Conservation (phyloP, 2,888 invertebrate species). For the Tipula unca region DNA sequence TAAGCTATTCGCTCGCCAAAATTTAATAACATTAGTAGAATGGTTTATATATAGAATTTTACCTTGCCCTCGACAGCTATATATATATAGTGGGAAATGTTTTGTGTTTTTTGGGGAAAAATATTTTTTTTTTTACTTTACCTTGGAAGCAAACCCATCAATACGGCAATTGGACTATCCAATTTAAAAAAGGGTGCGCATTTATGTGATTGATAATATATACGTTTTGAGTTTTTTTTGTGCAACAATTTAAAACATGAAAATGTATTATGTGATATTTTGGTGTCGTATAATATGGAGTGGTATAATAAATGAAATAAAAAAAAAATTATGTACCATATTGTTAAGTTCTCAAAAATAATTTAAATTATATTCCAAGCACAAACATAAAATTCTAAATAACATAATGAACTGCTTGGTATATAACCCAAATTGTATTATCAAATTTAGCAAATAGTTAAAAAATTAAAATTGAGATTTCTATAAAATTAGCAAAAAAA, state of each 20-base stretch:
- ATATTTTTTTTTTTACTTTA: conserved; percentile 50
- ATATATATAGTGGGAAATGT: not conserved
- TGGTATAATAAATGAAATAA: not conserved
- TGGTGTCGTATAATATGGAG: not conserved
- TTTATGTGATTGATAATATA: conserved; percentile 26
- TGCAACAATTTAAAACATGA: not conserved
- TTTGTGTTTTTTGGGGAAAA: not conserved
- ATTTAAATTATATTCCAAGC: not conserved
- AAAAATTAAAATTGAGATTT: not conserved
- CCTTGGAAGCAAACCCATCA: conserved; percentile 91
- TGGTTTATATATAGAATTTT: not conserved
- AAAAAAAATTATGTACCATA: not conserved
- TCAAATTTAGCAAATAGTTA: not conserved
- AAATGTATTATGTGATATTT: not conserved
- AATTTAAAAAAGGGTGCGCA: conserved; percentile 39
- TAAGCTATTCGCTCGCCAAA: not conserved
- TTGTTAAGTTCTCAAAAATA: not conserved
- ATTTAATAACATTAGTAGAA: not conserved
- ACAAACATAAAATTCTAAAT: too few relatives aligned
- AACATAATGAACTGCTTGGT: too few relatives aligned
- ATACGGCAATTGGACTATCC: conserved; percentile 80
- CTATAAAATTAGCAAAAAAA: not conserved
- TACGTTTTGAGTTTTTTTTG: conserved; percentile 1
- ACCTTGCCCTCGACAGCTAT: not conserved
- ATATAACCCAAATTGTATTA: not conserved